Base-by-base conservation (phyloP, 2,888 invertebrate genomes). In the Tetragonula carbonaria region DNA sequence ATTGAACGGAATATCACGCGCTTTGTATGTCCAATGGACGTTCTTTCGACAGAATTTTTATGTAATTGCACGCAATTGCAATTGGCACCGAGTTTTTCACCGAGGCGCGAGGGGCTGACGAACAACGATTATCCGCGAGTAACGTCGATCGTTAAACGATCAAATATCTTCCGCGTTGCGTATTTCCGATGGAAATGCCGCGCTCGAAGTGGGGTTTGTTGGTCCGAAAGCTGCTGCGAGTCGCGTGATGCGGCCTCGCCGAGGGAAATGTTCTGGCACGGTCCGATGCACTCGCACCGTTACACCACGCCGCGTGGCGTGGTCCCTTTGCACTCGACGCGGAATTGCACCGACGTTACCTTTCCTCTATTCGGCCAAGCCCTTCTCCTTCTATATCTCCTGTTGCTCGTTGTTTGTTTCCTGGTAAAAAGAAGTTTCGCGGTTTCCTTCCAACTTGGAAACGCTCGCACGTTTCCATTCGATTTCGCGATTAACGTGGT, bases 281-380 rank as follows among this genome's bases (percentile, higher is more conserved):
- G 85, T 87, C 80, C 88, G 87, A 79, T 90, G 89, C 87, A 80
- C 88, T 87, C 84, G 86, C 87, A 88, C 89, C 90, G 89, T 89
- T 89, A 89, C 45, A 45, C 45, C 83, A 68, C 50, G 76, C 82
- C 83, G 83, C 72, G 76, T 84, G 75, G 85, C 28, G 28, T 78
- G 70, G 53, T 55, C 76, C 66, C 66, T 81, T 53, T 55, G 45
- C 45, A 45, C 45, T 45, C 45, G 0, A 67, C 74, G 53, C 45
- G 33, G 62, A 50, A 68, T 53, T 28, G 28, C 70, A 62, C 23
- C 59, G 71, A 63, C 57, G 76, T 53, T 51, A 23, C 71, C 63
- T 63, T 76, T 55, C 53, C 8, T 28, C 45, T 63, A 63, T 76
- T 50, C 62, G 23, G 0, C 6, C 63, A 50, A 14, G 23, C 28